These are phyloP conservation scores for Drosophila vallismaia DNA, from an alignment of 2,888 invertebrate genomes.

Conservation along the genomic window DNA sequence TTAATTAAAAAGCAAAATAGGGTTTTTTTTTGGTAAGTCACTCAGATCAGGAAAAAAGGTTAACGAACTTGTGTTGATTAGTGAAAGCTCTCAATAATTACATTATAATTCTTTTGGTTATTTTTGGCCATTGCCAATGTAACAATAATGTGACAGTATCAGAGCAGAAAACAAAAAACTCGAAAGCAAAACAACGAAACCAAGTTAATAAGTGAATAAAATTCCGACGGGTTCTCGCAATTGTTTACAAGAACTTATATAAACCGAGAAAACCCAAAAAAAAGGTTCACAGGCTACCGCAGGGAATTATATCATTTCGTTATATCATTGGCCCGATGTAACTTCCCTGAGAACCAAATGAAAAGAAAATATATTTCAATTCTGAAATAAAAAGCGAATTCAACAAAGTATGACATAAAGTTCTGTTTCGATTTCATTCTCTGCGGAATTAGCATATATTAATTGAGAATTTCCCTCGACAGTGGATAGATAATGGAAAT, in stretches of 20 bases:
- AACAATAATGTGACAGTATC: neutral
- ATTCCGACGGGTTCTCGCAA: neutral
- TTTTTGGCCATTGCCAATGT: neutral
- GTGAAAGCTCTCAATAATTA: slow-evolving; percentile 13
- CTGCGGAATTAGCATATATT: slow-evolving; percentile 20
- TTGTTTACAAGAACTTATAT: neutral
- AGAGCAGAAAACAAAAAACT: neutral
- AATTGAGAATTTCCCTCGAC: slow-evolving; percentile 28
- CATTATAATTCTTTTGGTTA: neutral
- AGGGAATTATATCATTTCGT: slow-evolving; percentile 22
- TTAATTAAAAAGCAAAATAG: slow-evolving; percentile 31
- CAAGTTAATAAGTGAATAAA: neutral
- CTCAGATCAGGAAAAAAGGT: slow-evolving; percentile 40
- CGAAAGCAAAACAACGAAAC: neutral
- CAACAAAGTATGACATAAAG: slow-evolving; percentile 1
- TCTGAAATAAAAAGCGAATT: slow-evolving; percentile 7
- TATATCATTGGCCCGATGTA: slow-evolving; percentile 11
- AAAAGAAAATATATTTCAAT: slow-evolving; percentile 4
- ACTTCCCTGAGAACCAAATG: slow-evolving; percentile 10
- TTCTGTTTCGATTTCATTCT: slow-evolving; percentile 15
- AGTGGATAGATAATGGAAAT: slow-evolving; percentile 2
- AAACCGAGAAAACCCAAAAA: slow-evolving; percentile 5
- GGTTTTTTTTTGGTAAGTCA: slow-evolving; percentile 19
- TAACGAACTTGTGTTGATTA: slow-evolving; percentile 52
- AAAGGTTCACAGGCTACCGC: neutral